These are phyloP conservation scores for Anoncus sp. DNA, from an alignment of 2,888 invertebrate genomes.

Conservation along the genomic window DNA sequence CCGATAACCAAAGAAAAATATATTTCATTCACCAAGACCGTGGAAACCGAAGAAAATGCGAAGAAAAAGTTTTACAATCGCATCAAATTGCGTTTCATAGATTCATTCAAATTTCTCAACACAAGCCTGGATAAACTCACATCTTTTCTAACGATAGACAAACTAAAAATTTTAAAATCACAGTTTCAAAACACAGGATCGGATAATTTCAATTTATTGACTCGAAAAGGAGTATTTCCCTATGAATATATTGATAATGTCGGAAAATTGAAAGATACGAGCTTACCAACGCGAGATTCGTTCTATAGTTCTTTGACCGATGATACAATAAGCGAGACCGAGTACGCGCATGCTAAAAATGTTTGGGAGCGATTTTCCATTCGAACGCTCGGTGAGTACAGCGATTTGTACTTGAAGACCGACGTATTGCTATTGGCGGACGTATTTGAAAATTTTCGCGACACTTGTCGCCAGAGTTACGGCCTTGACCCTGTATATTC, in stretches of 20 bases:
- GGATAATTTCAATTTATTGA: slow-evolving; percentile 67
- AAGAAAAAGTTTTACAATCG: too few species aligned
- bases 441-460: too few species aligned
- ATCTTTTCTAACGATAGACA: too few species aligned
- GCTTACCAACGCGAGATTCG: slow-evolving; percentile 50
- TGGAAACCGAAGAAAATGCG: too few species aligned
- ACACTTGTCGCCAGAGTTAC: too few species aligned
- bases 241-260: slow-evolving; percentile 73
- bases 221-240: slow-evolving; percentile 75
- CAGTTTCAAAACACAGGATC: slow-evolving; percentile 69
- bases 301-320: slow-evolving; percentile 68
- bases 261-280: slow-evolving; percentile 38
- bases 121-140: too few species aligned
- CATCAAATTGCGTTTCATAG: too few species aligned
- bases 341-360: slow-evolving; percentile 34
- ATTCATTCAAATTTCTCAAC: too few species aligned
- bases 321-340: slow-evolving; percentile 17
- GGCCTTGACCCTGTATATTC: slow-evolving; percentile 13
- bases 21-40: too few species aligned
- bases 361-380: slow-evolving; percentile 72
- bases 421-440: too few species aligned
- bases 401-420: slow-evolving; percentile 64
- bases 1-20: slow-evolving; percentile 74
- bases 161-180: slow-evolving; percentile 70
- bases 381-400: slow-evolving; percentile 71